Evolutionary conservation across 2,888 invertebrate species (phyloP), one percentile per base, ranked within the genome.

Genomic region (Tanytarsus gracilentus): DNA sequence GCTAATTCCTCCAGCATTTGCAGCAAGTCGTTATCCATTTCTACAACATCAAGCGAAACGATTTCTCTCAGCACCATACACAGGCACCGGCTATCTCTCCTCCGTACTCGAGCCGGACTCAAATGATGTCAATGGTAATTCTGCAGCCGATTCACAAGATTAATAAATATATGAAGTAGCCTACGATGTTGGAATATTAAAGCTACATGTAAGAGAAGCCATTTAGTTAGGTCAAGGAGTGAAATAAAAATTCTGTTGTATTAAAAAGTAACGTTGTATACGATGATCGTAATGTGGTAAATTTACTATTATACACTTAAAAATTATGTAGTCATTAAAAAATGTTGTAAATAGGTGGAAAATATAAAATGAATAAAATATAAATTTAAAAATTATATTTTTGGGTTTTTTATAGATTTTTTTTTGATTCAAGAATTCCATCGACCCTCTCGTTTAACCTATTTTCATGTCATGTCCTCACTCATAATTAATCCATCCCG

Each of bases 51-150:
- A 84, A 82, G 67, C 86, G n/a, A 80, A 89, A 68, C 77, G 89
- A 62, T 89, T 90, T 70, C 73, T 90, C 1, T 83, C 88, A 0
- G 88, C 89, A 0, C 89, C 89, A 0, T 89, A 89, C 69, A 81
- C 86, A 14, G 88, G 89, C 4, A 88, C 89, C 0, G 88, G 88
- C 1, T 90, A 88, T 69, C 72, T 90, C 56, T 85, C 89, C 0
- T 88, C 88, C 0, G 86, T 90, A 21, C 60, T 60, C 29, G 60
- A 60, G 21, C 48, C 60, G 6, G 60, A 60, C 5, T 50, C 49
- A 39, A 60, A 49, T 49, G 60, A 60, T 50, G 50, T 50, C 50
- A 60, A 60, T 50, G 60, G 60, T 9, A 60, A 60, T 30, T 33
- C 50, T 50, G 50, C 50, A 26, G 50, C 30, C 8, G 60, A 60